Conservation (phyloP, 2,113 vertebrate species). For the Arizona elegans region DNA sequence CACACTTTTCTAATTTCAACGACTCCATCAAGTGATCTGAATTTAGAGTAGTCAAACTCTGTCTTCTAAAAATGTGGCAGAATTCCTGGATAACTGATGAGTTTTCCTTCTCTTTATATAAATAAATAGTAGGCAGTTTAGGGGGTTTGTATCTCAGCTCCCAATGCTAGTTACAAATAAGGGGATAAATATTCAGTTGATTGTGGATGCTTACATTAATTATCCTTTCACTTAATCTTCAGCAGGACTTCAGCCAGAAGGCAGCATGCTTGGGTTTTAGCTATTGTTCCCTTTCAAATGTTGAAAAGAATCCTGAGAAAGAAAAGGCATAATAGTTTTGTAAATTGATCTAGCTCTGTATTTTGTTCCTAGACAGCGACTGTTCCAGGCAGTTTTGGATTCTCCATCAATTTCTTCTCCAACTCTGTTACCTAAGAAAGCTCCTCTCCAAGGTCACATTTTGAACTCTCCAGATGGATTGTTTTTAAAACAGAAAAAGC, state of each 20-base stretch:
- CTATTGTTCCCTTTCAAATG: not conserved
- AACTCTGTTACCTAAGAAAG: conserved; percentile 37
- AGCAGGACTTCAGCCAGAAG: not conserved
- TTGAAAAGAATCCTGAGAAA: not conserved
- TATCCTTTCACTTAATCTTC: not conserved
- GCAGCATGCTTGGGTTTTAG: not conserved
- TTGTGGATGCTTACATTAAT: not conserved
- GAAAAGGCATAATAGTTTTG: not conserved
- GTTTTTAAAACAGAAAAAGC: conserved; percentile 49
- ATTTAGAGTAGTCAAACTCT: not conserved
- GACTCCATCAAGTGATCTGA: not conserved
- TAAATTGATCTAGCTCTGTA: not conserved
- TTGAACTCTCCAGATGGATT: conserved; percentile 30
- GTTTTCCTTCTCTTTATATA: not conserved
- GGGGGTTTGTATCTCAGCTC: not conserved
- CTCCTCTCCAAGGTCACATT: conserved; percentile 55
- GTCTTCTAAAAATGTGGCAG: not conserved
- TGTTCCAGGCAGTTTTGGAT: conserved; percentile 73
- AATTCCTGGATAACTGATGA: not conserved
- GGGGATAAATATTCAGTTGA: not conserved
- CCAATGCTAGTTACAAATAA: not conserved
- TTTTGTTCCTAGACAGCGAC: conserved; percentile 72
- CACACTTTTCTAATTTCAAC: not conserved
- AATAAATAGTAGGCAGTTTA: not conserved
- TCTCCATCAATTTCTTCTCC: conserved; percentile 71